Percentiles rank a stretch among this genome's conserved stretches.
Conservation (phyloP, 2,113 vertebrate species). For the Hemiscyllium ocellatum region DNA sequence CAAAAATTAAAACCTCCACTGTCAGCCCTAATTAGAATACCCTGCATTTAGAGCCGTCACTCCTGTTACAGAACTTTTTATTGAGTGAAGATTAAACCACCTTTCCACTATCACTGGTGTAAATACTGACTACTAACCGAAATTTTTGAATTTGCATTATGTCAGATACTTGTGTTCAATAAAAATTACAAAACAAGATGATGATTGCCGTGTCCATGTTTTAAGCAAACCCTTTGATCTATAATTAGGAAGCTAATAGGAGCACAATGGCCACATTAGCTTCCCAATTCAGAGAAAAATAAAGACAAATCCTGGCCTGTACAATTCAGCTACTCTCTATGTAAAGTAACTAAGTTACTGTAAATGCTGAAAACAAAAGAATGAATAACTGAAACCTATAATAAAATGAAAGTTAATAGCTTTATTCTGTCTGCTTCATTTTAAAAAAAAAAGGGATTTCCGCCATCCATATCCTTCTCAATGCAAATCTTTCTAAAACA, state of each 20-base stretch:
- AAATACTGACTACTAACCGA: conserved; percentile 91
- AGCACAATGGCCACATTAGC: background rate
- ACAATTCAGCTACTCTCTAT: background rate
- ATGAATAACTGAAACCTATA: background rate
- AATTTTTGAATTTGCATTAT: conserved; percentile 82
- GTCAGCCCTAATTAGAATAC: conserved; percentile 67
- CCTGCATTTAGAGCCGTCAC: conserved; percentile 67
- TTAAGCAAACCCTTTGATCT: background rate
- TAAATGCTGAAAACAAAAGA: background rate
- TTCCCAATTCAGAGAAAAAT: background rate
- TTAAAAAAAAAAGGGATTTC: background rate
- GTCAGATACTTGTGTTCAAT: conserved; percentile 92
- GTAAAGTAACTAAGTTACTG: background rate
- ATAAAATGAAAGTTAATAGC: background rate
- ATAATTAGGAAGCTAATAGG: background rate
- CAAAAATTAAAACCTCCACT: conserved; percentile 47
- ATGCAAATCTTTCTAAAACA: background rate
- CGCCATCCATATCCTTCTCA: background rate
- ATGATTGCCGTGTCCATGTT: background rate
- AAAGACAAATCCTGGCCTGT: background rate
- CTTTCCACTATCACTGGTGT: conserved; percentile 80
- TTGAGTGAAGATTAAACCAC: conserved; percentile 73
- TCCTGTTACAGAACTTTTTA: conserved; percentile 82
- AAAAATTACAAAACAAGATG: conserved; percentile 62
- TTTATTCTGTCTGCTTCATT: background rate